A percentile compares a stretch with the other conserved stretches of the same genome.
Conservation (phyloP, 2,113 vertebrate genomes). For the Odontophorus gujanensis region DNA sequence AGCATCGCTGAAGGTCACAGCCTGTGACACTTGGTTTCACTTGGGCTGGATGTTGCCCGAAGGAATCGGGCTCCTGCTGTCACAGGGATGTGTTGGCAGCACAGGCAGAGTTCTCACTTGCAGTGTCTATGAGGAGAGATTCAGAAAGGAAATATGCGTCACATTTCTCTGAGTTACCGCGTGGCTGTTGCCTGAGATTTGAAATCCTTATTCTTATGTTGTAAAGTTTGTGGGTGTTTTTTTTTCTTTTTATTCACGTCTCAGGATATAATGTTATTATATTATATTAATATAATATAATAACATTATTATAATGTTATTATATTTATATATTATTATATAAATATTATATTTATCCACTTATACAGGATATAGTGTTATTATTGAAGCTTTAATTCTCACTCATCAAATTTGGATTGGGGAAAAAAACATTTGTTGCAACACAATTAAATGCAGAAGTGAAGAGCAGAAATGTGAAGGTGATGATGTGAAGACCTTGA, state of each 20-base stretch:
- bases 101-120: neutral
- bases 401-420: neutral
- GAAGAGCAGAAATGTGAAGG: neutral
- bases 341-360: too few species aligned
- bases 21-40: neutral
- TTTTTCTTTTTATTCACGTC: too few species aligned
- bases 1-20: conserved; percentile 3
- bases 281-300: too few species aligned
- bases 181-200: neutral
- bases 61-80: neutral
- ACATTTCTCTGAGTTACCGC: neutral
- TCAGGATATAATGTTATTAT: too few species aligned
- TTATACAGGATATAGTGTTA: neutral
- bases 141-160: neutral
- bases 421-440: neutral
- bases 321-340: too few species aligned
- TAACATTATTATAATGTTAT: too few species aligned
- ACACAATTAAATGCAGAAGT: neutral
- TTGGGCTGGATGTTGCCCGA: neutral
- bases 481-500: neutral
- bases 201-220: neutral
- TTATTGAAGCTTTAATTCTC: neutral
- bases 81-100: neutral
- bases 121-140: neutral
- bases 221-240: neutral